phyloP scores from a whole-genome alignment of 2,888 invertebrate species.

The Sussaba pulchella region DNA sequence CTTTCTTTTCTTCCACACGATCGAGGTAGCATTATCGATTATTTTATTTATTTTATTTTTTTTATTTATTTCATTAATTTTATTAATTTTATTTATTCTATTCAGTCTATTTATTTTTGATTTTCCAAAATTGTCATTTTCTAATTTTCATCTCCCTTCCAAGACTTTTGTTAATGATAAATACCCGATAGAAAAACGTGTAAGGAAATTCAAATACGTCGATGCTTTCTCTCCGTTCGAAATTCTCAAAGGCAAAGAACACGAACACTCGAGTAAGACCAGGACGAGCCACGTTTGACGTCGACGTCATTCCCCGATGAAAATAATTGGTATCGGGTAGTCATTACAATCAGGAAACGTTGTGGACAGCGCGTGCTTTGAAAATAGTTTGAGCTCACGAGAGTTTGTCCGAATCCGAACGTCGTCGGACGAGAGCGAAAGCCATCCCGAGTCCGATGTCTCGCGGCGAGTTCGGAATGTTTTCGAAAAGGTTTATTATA shows the following conservation, averaged over 20 bases:
- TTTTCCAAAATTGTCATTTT: too few species aligned
- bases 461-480: conserved; percentile 40
- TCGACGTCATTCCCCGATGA: conserved; percentile 65
- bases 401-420: conserved; percentile 34
- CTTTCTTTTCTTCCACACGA: conserved; percentile 50
- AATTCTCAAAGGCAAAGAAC: background rate
- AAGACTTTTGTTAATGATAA: too few species aligned
- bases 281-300: conserved; percentile 59
- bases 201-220: conserved; percentile 49
- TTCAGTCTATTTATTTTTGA: too few species aligned
- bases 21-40: too few species aligned
- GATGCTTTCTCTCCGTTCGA: conserved; percentile 61
- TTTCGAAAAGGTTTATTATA: conserved; percentile 61
- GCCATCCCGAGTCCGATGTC: conserved; percentile 43
- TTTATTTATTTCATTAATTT: too few species aligned
- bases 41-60: too few species aligned
- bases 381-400: conserved; percentile 55
- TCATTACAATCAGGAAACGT: conserved; percentile 54
- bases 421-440: conserved; percentile 50
- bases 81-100: too few species aligned
- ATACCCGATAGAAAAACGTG: conserved; percentile 27
- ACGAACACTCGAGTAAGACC: conserved; percentile 47
- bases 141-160: too few species aligned
- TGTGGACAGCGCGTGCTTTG: conserved; percentile 58
- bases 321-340: conserved; percentile 67